Base-by-base conservation (phyloP, 2,888 invertebrate species). In the Nymphalis polychloros region DNA sequence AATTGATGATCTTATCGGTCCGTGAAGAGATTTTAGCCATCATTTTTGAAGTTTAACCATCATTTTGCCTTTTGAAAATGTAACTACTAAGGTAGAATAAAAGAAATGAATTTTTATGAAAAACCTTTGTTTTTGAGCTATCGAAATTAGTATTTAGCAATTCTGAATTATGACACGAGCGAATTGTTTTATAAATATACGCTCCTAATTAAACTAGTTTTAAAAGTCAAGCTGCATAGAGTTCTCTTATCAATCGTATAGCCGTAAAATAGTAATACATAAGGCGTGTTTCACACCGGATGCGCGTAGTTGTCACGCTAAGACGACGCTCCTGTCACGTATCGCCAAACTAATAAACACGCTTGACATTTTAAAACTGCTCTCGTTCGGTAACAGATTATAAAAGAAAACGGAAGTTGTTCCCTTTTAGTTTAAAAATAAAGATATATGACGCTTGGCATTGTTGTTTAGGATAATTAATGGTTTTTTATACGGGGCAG, bases 201-300 rank as follows among this genome's bases (percentile, higher is more conserved):
- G 35, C 10, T 35, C 8, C 1, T 35, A 35, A 35, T 8, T 8
- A 13, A 41, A 41, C 41, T 41, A 41, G 1, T 41, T 41, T 31
- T 53, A 53, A 53, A 27, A 35, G 57, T 57, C 57, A 57, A 57
- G 4, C n/a, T 19, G 19, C 10, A 41, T 57, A 10, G 4, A 41
- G 31, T 19, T n/a, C 19, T 31, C 41, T n/a, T 35, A 63, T 63
- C 64, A 68, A 68, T 59, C 59, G 35, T 62, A 62, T 20, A 64
- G 16, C 61, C 64, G 64, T 65, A 78, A 80, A 77, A 80, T 71
- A 72, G 77, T 76, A 78, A 86, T 86, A 86, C 85, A 86, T 84
- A 82, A 82, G 77, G 74, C 76, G 75, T 74, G 75, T 78, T 79
- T 71, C 71, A 75, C 71, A 78, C 77, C 83, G 86, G 86, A 86